These are phyloP conservation scores for Odocoileus hemionus DNA, from an alignment of 2,113 vertebrate genomes.

Conservation along the genomic window DNA sequence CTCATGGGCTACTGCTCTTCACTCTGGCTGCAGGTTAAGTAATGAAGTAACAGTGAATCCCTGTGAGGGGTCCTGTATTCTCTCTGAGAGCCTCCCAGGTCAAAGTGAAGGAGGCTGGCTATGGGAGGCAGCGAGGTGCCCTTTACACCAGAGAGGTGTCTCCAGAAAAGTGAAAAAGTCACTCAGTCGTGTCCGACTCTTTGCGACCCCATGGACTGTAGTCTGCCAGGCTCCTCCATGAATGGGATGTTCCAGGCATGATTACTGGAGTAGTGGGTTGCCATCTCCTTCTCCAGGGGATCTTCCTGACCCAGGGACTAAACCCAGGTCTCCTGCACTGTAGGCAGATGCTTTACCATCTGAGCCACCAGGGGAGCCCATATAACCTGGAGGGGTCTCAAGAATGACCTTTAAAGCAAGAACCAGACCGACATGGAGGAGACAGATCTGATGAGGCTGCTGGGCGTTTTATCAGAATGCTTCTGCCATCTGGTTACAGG, in stretches of 20 bases:
- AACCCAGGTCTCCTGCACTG: background rate
- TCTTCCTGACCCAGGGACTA: fast-evolving
- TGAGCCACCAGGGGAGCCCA: background rate
- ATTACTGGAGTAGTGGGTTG: background rate
- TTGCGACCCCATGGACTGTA: background rate
- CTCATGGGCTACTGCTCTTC: background rate
- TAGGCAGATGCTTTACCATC: background rate
- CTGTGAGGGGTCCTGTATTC: background rate
- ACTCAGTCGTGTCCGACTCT: fast-evolving
- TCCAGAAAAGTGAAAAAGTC: background rate
- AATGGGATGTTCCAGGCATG: background rate
- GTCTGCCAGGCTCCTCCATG: background rate
- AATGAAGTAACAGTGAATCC: background rate
- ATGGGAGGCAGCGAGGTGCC: too few relatives aligned
- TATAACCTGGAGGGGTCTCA: background rate
- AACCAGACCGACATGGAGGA: background rate
- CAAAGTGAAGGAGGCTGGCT: background rate
- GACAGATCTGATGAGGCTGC: background rate
- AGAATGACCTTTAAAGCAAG: background rate
- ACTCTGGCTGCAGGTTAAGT: background rate
- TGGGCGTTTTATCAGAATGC: background rate
- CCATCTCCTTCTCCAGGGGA: background rate
- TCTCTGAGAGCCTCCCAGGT: background rate
- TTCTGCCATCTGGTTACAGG: background rate
- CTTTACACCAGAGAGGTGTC: background rate